Evolutionary conservation across 2,797 vertebrate species (phyloP), one percentile per base, ranked within the genome.

Genomic region (Lerista edwardsae): DNA sequence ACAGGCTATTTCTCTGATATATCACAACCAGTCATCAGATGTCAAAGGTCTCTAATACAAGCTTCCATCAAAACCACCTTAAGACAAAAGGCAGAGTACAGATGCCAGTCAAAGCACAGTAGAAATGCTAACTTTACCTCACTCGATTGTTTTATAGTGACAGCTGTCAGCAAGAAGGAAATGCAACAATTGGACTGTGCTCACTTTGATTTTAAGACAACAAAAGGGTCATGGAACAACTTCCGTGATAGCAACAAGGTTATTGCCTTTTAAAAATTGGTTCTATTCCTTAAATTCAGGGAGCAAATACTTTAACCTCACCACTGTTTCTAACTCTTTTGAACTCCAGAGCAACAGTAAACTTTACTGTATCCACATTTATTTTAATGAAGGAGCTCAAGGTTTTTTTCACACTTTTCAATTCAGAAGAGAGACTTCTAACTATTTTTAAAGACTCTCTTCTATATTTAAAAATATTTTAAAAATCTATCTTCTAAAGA

Each of bases 161-260:
- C 9, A 73, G n/a, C 34, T 44, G 34, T 15, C n/a, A 85, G 65
- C 0, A 85, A 39, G 11, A 89, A 11, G 19, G 27, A 85, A 88
- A 89, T 86, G 9, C 3, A 85, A 0, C 23, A 91, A 77, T 9
- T 0, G 27, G 87, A 41, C 23, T 61, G 39, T n/a, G 31, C 3
- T 59, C 34, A 84, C 86, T 82, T 86, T 80, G 44, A 83, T 0
- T 64, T 10, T 9, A 17, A 23, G 82, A 84, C 3, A 75, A 57
- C 39, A 69, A 0, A 89, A 79, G 62, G 64, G 39, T 47, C 2
- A 31, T 0, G 82, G 72, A 91, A 72, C 11, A 55, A 55, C 51
- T 55, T 55, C 51, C 51, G 19, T 39, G 81, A 41, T 67, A 72
- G 8, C 5, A 75, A 51, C 10, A 75, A 78, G 0, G 0, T 25